Evolutionary conservation across 2,113 vertebrate genomes (phyloP).

Genomic region (Equus quagga): DNA sequence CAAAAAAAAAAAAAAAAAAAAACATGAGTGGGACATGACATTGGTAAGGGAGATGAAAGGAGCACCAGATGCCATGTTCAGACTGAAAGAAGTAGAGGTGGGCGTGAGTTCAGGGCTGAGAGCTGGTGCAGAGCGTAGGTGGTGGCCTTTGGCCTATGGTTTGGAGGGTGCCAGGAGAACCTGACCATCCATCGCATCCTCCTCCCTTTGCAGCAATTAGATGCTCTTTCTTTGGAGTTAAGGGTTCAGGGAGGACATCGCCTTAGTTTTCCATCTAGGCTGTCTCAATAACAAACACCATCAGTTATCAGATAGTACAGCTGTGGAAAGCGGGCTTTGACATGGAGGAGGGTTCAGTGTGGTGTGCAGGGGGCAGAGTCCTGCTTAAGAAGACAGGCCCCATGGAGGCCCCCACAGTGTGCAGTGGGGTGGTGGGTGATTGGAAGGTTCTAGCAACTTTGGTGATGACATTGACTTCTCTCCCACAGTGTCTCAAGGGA

Average conservation of each 20-base stretch:
- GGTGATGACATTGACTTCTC: not conserved
- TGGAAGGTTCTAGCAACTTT: not conserved
- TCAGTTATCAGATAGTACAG: not conserved
- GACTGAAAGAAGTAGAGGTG: no score
- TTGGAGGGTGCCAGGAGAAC: not conserved
- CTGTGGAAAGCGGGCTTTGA: not conserved
- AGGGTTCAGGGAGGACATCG: not conserved
- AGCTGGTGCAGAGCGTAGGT: not conserved
- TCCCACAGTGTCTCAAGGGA: not conserved
- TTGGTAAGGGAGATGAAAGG: not conserved
- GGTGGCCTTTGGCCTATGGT: not conserved
- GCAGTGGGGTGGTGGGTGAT: accelerated
- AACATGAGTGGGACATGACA: no score
- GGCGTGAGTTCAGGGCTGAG: not conserved
- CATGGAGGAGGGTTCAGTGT: accelerated
- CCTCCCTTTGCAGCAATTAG: not conserved
- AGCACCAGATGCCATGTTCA: accelerated
- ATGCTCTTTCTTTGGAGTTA: not conserved
- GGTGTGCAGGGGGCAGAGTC: not conserved
- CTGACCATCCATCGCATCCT: accelerated
- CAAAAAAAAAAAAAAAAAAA: not conserved
- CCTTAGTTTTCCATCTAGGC: not conserved
- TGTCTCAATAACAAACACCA: not conserved
- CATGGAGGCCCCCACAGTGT: accelerated
- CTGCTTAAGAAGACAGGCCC: not conserved